These are phyloP conservation scores for Lithosia quadra DNA, from an alignment of 2,888 invertebrate species.

Conservation along the genomic window DNA sequence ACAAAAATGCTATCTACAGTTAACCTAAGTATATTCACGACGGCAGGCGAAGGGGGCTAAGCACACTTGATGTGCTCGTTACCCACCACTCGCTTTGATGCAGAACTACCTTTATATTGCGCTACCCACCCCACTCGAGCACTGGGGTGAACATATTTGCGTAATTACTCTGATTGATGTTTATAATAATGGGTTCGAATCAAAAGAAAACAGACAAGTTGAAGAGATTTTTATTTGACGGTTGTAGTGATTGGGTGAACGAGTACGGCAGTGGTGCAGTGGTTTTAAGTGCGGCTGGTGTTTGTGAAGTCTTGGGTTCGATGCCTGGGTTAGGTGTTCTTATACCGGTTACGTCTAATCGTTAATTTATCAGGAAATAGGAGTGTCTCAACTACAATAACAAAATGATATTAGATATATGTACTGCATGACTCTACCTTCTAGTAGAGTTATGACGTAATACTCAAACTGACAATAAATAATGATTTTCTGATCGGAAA, in stretches of 20 bases:
- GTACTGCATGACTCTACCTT: too few species aligned
- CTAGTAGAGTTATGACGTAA: too few species aligned
- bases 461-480: too few species aligned
- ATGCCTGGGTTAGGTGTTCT: not conserved
- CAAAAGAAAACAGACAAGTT: conserved; percentile 21
- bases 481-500: too few species aligned
- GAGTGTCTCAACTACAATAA: too few species aligned
- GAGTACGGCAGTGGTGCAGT: not conserved
- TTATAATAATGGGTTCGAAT: conserved; percentile 38
- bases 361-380: too few species aligned
- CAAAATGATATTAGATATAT: too few species aligned
- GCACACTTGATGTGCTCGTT: conserved; percentile 44
- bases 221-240: not conserved
- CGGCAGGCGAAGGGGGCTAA: conserved; percentile 29
- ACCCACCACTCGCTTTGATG: conserved; percentile 49
- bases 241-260: not conserved
- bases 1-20: conserved; percentile 44
- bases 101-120: conserved; percentile 41
- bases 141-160: conserved; percentile 49
- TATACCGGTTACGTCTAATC: too few species aligned
- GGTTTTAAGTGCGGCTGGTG: not conserved
- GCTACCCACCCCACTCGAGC: conserved; percentile 21
- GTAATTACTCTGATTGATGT: conserved; percentile 51
- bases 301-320: not conserved
- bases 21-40: conserved; percentile 34